These are phyloP conservation scores for Periophthalmus modestus DNA, from an alignment of 2,113 vertebrate genomes.

Conservation along the genomic window DNA sequence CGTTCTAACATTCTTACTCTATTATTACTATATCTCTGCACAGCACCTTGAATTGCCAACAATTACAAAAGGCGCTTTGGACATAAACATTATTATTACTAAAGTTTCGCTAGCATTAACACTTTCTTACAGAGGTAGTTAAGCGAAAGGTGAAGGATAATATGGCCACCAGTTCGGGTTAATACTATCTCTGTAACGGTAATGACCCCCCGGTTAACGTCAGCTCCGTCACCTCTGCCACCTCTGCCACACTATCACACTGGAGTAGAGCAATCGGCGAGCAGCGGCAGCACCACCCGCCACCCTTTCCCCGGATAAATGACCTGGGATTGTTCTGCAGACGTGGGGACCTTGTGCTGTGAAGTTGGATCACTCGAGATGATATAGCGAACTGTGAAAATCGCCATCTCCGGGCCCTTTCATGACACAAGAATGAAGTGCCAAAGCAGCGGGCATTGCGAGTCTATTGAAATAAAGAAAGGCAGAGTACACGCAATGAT, in stretches of 20 bases:
- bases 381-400: constrained; percentile 58
- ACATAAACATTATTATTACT: too few relatives aligned
- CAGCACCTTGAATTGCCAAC: too few relatives aligned
- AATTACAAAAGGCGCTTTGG: too few relatives aligned
- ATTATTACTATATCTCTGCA: too few relatives aligned
- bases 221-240: background rate
- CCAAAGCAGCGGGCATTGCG: constrained; percentile 16
- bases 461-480: constrained; percentile 42
- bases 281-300: background rate
- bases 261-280: background rate
- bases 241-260: background rate
- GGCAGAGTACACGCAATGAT: constrained; percentile 37
- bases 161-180: too few relatives aligned
- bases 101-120: too few relatives aligned
- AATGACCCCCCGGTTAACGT: background rate
- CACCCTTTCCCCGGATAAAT: constrained; percentile 44
- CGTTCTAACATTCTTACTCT: too few relatives aligned
- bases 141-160: too few relatives aligned
- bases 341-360: constrained; percentile 22
- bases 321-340: constrained; percentile 49
- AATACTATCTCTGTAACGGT: background rate
- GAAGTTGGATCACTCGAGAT: constrained; percentile 47
- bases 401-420: constrained; percentile 53
- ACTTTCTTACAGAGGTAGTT: too few relatives aligned
- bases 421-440: constrained; percentile 37